Base-by-base conservation (phyloP, 1,140 invertebrate species). In the Drosophila arizonae region DNA sequence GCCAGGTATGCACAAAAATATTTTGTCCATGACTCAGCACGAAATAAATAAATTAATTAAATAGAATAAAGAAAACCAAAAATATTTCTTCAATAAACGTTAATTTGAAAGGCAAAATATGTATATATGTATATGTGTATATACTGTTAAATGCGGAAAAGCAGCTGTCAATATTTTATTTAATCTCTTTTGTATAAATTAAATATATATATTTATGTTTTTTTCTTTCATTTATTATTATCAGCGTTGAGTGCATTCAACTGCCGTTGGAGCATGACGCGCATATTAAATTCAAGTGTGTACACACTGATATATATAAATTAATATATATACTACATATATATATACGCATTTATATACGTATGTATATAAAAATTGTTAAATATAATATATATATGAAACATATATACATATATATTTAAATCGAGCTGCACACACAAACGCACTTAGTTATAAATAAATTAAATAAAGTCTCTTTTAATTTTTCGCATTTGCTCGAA, bases 201-300 rank as follows among this genome's bases (percentile, higher is more conserved):
- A 63, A 52, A 45, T 46, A 17, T 60, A 57, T 41, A 41, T 17
- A 28, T 43, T 39, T 43, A 15, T 55, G 43, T 24, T 50, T 17
- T 17, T 50, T 13, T 76, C 43, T 36, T 48, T 56, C 69, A 65
- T 63, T 11, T 13, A 26, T 50, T 50, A 74, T 85, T 81, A 85
- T 85, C 81, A 81, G 71, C 55, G 43, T 50, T 54, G 71, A 85
- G 81, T 85, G 78, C 81, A 81, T 85, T 85, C 81, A 86, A 85
- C 81, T 76, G 70, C 43, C 73, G 46, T 68, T 84, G 60, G 30
- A 64, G 71, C 75, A 72, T 78, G 76, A 81, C 63, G 58, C 57
- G 76, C 57, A 58, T 66, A 72, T 56, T 45, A 30, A 63, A 66
- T 67, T 50, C 43, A 45, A 55, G 52, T 60, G 46, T 51, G 36